Evolutionary conservation across 2,797 vertebrate species (phyloP), one percentile per base, ranked within the genome.

Genomic region (Rhabdomys pumilio): DNA sequence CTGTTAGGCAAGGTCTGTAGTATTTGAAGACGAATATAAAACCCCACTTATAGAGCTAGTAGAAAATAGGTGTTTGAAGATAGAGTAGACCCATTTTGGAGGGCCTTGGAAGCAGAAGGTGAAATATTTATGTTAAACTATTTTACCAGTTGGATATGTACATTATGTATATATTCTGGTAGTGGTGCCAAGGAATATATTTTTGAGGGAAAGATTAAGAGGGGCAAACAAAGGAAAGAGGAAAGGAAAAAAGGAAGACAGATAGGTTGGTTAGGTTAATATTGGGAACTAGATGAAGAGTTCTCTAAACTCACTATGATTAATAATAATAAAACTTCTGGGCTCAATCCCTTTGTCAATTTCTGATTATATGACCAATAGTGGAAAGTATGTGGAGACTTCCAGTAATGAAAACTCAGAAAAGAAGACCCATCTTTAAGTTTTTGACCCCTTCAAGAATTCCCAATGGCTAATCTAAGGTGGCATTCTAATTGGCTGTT

Each of bases 401-500:
- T 95, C 85, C 63, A 93, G 85, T 69, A 31, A 85, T 69, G 26
- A 47, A 12, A 88, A 92, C 92, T 89, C 88, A 91, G 41, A 29
- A 65, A 89, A 12, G 3, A 59, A 14, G 34, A 34, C 26, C 41
- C 19, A 94, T 31, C 4, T 88, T 91, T 91, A 88, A 8, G 4
- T 85, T 95, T 47, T 73, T 13, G 22, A 75, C 24, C 2, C 13
- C 86, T 97, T 89, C 34, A 90, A 87, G 31, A 83, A 92, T 17
- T 96, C 86, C 80, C 15, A 91, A 55, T 11, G 98, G 98, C 98
- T 98, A 97, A 65, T 98, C 98, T 99, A 99, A 99, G 98, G 99
- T 99, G 98, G 96, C 98, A 97, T 98, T 98, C 98, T 99, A 99
- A 99, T 98, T 99, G 98, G 98, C 98, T 99, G 98, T 98, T 98